Percentiles rank a stretch among this genome's conserved stretches.
phyloP scores from a whole-genome alignment of 2,888 invertebrate genomes.

The Neria commutata region DNA sequence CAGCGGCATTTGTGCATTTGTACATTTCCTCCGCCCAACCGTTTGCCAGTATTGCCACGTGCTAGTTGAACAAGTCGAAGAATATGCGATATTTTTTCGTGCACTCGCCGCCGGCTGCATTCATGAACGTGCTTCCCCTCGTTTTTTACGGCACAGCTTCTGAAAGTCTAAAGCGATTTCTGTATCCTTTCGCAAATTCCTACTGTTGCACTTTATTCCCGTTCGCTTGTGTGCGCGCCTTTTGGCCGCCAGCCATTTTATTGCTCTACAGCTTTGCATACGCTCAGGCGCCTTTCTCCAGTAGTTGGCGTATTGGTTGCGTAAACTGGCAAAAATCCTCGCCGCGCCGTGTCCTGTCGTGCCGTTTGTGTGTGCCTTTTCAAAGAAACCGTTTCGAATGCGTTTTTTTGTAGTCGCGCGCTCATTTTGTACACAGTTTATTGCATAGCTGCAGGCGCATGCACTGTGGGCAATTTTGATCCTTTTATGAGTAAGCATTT shows the following conservation, averaged over 20 bases:
- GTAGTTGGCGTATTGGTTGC: neutral
- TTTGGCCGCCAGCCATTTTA: neutral
- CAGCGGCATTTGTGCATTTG: no score
- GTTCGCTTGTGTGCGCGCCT: neutral
- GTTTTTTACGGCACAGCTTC: no score
- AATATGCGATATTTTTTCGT: no score
- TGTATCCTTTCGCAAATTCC: neutral
- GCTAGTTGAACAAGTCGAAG: no score
- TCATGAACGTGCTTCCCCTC: no score
- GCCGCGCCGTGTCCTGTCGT: neutral
- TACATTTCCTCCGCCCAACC: no score
- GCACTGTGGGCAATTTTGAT: neutral
- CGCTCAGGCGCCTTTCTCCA: neutral
- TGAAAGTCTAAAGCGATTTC: no score
- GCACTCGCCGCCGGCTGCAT: no score
- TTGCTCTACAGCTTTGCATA: neutral
- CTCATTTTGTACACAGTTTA: neutral
- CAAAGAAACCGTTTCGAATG: neutral
- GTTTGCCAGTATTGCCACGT: no score
- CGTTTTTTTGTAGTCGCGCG: neutral
- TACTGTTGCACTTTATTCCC: neutral
- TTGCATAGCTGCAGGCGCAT: neutral
- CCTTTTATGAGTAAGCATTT: no score
- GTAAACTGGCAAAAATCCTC: conserved; percentile 2
- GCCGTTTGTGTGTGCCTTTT: neutral